These are phyloP conservation scores for Tupiocoris notatus DNA, from an alignment of 2,888 invertebrate genomes.

Conservation along the genomic window DNA sequence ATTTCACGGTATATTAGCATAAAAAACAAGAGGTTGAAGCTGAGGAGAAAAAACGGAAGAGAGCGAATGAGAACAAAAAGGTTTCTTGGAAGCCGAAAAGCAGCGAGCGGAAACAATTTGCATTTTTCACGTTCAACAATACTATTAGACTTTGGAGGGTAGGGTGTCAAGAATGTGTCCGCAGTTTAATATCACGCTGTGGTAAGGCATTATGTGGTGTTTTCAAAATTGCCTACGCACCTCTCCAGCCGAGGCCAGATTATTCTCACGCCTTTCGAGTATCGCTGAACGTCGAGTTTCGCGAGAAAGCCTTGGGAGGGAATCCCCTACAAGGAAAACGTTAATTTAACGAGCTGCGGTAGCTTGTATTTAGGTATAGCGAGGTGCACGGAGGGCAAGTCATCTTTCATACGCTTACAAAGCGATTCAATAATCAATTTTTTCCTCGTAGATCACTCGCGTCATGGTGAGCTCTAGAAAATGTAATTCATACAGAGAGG, in stretches of 20 bases:
- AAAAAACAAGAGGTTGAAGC: background rate
- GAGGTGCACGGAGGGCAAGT: background rate
- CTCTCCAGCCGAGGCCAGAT: background rate
- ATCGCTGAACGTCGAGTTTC: too few relatives aligned
- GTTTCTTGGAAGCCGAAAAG: background rate
- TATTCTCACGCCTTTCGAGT: background rate
- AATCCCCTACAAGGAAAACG: background rate
- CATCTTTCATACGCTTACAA: background rate
- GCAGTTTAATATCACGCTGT: conserved; percentile 37
- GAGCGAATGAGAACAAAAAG: conserved; percentile 11
- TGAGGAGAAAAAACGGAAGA: background rate
- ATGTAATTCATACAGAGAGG: too few relatives aligned
- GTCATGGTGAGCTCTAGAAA: too few relatives aligned
- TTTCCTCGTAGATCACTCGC: background rate
- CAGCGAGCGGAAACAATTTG: conserved; percentile 21
- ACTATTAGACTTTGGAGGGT: conserved; percentile 23
- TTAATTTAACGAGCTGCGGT: background rate
- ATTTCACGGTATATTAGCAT: background rate
- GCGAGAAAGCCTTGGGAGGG: too few relatives aligned
- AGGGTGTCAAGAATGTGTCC: conserved; percentile 40
- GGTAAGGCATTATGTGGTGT: conserved; percentile 28
- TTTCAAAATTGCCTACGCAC: conserved; percentile 29
- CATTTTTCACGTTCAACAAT: conserved; percentile 40
- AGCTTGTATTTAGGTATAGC: background rate
- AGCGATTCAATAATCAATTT: background rate